Percentiles rank a stretch among this genome's conserved stretches.
These are phyloP conservation scores for Tetheella fluctuosa DNA, from an alignment of 2,888 invertebrate genomes.

Conservation along the genomic window DNA sequence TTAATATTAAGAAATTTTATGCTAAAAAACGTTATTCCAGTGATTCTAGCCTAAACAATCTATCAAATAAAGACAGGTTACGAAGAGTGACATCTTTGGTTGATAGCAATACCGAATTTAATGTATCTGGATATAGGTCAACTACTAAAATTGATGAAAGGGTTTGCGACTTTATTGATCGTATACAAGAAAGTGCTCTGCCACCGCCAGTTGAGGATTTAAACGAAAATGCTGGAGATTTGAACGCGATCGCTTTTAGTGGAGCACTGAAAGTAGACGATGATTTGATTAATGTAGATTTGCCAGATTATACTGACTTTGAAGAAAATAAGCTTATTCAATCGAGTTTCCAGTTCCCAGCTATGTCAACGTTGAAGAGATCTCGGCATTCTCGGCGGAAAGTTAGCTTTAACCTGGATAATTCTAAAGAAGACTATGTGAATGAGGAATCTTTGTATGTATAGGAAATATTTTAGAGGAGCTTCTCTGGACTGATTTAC, in stretches of 20 bases:
- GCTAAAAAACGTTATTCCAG: constrained; percentile 53
- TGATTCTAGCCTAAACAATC: constrained; percentile 28
- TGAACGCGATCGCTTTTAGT: constrained; percentile 27
- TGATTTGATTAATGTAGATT: constrained; percentile 54
- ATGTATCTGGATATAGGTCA: neutral
- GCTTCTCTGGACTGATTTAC: neutral
- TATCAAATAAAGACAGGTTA: constrained; percentile 25
- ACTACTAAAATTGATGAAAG: constrained; percentile 51
- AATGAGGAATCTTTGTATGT: neutral
- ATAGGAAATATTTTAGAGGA: neutral
- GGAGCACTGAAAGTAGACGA: constrained; percentile 30
- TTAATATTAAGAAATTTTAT: constrained; percentile 56
- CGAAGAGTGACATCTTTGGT: constrained; percentile 46
- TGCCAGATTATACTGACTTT: constrained; percentile 68
- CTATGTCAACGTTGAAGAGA: constrained; percentile 67
- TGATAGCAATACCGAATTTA: constrained; percentile 29
- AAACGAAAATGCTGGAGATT: constrained; percentile 26
- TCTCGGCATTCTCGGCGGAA: constrained; percentile 44
- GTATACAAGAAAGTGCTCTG: constrained; percentile 63
- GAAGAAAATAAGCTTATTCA: constrained; percentile 56
- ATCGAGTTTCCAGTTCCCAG: constrained; percentile 38
- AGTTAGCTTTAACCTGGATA: neutral
- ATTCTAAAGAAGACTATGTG: neutral
- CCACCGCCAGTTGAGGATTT: constrained; percentile 63
- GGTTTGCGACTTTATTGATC: constrained; percentile 61